A percentile compares a stretch with the other conserved stretches of the same genome.
phyloP scores from a whole-genome alignment of 2,113 vertebrate genomes.

The Clarias gariepinus region DNA sequence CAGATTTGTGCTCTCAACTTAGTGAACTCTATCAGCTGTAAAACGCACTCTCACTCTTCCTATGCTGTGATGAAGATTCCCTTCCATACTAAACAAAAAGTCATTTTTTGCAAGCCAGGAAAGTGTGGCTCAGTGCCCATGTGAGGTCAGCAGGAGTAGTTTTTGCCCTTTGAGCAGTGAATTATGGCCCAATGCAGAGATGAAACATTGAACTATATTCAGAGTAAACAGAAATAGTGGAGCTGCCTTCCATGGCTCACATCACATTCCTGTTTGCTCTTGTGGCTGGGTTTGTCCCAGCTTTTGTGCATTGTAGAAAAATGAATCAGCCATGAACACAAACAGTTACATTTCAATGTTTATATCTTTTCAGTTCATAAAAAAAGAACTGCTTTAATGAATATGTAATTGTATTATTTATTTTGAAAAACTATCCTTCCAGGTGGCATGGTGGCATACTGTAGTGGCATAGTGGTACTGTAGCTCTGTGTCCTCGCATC shows the following conservation, averaged over 20 bases:
- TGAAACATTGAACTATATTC: conserved; percentile 28
- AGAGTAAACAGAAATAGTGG: conserved; percentile 22
- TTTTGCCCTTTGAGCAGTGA: conserved; percentile 28
- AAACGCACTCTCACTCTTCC: conserved; percentile 30
- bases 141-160: conserved; percentile 29
- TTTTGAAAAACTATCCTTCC: too few species aligned
- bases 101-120: conserved; percentile 47
- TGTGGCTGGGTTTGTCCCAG: conserved; percentile 16
- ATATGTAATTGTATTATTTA: background rate
- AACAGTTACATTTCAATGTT: background rate
- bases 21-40: conserved; percentile 26
- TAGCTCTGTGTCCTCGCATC: too few species aligned
- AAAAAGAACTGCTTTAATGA: background rate
- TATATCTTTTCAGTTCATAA: background rate
- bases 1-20: conserved; percentile 6
- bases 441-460: too few species aligned
- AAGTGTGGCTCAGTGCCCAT: conserved; percentile 39
- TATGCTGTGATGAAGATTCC: conserved; percentile 21
- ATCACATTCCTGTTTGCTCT: conserved; percentile 28
- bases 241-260: conserved; percentile 14
- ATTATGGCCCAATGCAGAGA: conserved; percentile 26
- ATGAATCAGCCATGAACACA: background rate
- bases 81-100: conserved; percentile 43
- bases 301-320: background rate
- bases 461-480: too few species aligned